Conservation (phyloP, 2,113 vertebrate species). For the Heloderma charlesbogerti region DNA sequence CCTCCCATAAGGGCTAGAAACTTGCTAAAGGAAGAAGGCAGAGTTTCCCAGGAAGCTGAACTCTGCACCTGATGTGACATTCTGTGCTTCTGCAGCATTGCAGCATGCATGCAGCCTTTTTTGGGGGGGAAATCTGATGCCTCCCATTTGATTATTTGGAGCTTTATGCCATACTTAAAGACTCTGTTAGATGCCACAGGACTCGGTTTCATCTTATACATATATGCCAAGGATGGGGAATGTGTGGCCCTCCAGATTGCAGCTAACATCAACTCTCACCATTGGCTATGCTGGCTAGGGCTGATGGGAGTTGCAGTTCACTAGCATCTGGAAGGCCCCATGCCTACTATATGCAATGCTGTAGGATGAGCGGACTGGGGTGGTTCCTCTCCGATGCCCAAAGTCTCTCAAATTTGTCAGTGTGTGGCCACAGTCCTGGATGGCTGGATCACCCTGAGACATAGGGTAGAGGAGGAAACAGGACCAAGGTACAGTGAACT, state of each 20-base stretch:
- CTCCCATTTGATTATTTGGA: background rate
- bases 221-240: no score
- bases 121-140: no score
- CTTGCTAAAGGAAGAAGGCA: background rate
- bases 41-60: background rate
- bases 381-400: background rate
- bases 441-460: background rate
- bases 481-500: background rate
- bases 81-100: background rate
- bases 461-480: background rate
- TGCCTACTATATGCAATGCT: background rate
- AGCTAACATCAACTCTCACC: no score
- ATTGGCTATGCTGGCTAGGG: no score
- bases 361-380: background rate
- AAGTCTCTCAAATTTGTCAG: background rate
- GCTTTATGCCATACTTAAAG: background rate
- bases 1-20: background rate
- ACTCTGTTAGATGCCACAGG: background rate
- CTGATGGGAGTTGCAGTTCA: no score
- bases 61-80: background rate
- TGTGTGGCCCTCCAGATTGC: no score
- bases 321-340: no score
- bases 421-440: background rate
- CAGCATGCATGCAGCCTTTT: background rate
- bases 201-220: background rate